phyloP scores from a whole-genome alignment of 2,888 invertebrate species.

The Ariolimax columbianus region DNA sequence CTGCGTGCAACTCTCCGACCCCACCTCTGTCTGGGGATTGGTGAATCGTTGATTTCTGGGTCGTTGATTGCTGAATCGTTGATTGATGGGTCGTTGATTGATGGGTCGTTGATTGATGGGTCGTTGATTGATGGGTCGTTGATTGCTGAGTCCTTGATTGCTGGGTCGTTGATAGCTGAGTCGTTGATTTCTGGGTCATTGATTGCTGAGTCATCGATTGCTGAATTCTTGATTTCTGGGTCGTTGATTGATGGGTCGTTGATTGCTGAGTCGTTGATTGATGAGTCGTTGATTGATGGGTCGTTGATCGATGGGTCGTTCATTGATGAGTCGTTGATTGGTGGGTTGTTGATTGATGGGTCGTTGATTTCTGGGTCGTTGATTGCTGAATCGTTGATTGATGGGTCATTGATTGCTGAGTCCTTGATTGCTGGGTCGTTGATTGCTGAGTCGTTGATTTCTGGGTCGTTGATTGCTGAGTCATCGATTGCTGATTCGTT shows the following conservation, averaged over 20 bases:
- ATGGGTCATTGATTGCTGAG: not conserved
- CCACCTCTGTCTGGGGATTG: too few species aligned
- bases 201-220: not conserved
- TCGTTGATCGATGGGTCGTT: not conserved
- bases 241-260: not conserved
- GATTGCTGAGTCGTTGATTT: not conserved
- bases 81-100: not conserved
- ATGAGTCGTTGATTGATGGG: not conserved
- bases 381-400: not conserved
- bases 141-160: not conserved
- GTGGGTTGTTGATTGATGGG: not conserved
- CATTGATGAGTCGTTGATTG: not conserved
- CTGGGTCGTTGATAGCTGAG: not conserved
- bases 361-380: not conserved
- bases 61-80: too few species aligned
- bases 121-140: not conserved
- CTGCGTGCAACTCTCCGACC: too few species aligned
- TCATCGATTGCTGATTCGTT: too few species aligned
- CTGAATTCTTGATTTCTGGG: not conserved
- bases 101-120: not conserved
- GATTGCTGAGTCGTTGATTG: not conserved
- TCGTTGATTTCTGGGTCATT: not conserved
- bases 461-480: too few species aligned
- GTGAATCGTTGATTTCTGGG: not conserved
- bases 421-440: not conserved